phyloP scores from a whole-genome alignment of 2,888 invertebrate species.

The Hydropsyche betteni region DNA sequence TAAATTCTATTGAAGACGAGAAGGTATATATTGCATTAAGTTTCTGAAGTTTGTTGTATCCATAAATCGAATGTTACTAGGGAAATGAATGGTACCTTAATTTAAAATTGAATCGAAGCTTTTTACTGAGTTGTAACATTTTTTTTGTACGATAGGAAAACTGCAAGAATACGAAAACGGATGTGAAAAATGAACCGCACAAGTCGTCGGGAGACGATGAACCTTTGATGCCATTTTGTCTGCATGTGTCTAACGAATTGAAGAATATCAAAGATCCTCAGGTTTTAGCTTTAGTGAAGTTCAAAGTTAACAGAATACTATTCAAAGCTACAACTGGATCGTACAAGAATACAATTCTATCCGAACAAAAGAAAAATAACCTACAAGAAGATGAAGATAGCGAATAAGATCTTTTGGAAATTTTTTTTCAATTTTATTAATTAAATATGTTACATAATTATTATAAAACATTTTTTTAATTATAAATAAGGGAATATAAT shows the following conservation, averaged over 20 bases:
- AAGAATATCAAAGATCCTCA: not conserved
- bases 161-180: not conserved
- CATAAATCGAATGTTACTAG: no score
- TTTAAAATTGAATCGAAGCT: not conserved
- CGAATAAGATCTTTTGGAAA: not conserved
- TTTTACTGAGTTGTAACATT: not conserved
- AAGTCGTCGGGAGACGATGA: not conserved
- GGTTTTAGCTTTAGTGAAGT: not conserved
- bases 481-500: no score
- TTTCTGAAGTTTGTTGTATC: no score
- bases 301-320: constrained; percentile 1
- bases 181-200: not conserved
- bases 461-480: no score
- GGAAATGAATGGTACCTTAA: no score
- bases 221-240: constrained; percentile 8
- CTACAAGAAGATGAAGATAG: not conserved
- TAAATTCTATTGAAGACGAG: no score
- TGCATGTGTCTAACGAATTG: constrained; percentile 2
- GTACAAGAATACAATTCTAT: not conserved
- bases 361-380: not conserved
- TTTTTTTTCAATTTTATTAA: no score
- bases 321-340: constrained; percentile 11
- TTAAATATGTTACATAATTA: no score
- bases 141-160: not conserved
- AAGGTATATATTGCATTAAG: no score